Base-by-base conservation (phyloP, 2,113 vertebrate species). In the Chrysemys picta region DNA sequence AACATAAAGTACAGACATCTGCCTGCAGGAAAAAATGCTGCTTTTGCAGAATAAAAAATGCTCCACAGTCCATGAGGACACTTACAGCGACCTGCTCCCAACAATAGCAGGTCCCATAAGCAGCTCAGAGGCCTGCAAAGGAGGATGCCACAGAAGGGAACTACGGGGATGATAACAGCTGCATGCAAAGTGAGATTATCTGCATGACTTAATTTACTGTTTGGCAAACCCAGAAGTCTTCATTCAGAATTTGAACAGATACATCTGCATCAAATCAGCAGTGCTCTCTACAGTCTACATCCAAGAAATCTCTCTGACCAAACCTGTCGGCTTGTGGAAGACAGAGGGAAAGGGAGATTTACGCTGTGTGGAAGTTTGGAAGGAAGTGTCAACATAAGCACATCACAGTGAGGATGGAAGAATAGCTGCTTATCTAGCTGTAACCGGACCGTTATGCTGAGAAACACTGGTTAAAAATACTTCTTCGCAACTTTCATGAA, bases 221-320 rank as follows among this genome's bases (percentile, higher is more conserved):
- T 91, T 93, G 94, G 87, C 88, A 94, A 91, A 82, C 16, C 75
- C n/a, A 2, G 31, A 75, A 17, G 54, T 59, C 91, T 82, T 90
- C 91, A 87, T 91, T 95, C 91, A 96, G 95, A 89, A 56, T 62
- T 81, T 85, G 92, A 69, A 79, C 85, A 35, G 93, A 82, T 83
- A 78, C 90, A 94, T 96, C 97, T 93, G 92, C 90, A 93, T 92
- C 96, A 97, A 96, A 94, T 95, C 97, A 95, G 95, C 91, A 94
- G 90, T 89, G 95, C 89, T 91, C 93, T 88, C 76, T 90, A 90
- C 93, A 94, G 90, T 92, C 82, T 50, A 7, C 13, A 84, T 91
- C 95, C 87, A 54, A 89, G 89, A 31, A 93, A 84, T 88, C 85
- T 80, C 89, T 14, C 84, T 96, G 82, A 85, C 86, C 45, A 79